Percentiles rank a stretch among this genome's conserved stretches.
Conservation (phyloP, 2,797 vertebrate genomes). For the Scolopax bukidnonensis region DNA sequence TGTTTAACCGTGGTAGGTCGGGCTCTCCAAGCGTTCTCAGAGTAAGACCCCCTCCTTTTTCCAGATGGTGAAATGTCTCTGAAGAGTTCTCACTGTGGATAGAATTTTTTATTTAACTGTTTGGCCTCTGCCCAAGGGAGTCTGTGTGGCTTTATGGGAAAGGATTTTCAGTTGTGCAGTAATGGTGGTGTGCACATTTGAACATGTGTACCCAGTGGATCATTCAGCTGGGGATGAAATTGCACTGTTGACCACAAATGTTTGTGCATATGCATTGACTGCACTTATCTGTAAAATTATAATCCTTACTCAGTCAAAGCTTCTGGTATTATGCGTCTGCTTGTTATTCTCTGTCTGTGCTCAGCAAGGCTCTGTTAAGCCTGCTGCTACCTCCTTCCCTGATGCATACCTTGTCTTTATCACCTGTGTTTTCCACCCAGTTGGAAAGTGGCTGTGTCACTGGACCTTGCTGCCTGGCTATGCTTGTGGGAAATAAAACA, state of each 20-base stretch:
- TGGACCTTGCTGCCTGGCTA: neutral
- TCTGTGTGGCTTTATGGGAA: slow-evolving; percentile 64
- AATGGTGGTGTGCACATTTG: neutral
- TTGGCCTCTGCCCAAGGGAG: slow-evolving; percentile 56
- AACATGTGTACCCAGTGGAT: neutral
- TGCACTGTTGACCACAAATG: neutral
- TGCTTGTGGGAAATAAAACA: neutral
- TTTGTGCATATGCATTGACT: neutral
- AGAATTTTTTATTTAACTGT: slow-evolving; percentile 33
- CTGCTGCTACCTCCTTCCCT: neutral
- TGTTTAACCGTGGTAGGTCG: neutral
- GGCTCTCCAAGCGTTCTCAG: neutral
- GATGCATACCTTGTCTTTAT: neutral
- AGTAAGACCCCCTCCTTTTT: slow-evolving; percentile 20
- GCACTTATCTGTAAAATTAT: slow-evolving; percentile 1
- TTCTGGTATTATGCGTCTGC: neutral
- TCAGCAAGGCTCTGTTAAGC: neutral
- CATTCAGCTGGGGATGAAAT: neutral
- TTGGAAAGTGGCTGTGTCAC: neutral
- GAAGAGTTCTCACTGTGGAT: slow-evolving; percentile 25
- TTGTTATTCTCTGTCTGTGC: neutral
- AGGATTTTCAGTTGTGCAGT: neutral
- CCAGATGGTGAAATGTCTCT: slow-evolving; percentile 55
- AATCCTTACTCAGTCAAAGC: neutral
- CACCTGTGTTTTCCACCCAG: neutral